Base-by-base conservation (phyloP, 2,888 invertebrate genomes). In the Melieria picta region DNA sequence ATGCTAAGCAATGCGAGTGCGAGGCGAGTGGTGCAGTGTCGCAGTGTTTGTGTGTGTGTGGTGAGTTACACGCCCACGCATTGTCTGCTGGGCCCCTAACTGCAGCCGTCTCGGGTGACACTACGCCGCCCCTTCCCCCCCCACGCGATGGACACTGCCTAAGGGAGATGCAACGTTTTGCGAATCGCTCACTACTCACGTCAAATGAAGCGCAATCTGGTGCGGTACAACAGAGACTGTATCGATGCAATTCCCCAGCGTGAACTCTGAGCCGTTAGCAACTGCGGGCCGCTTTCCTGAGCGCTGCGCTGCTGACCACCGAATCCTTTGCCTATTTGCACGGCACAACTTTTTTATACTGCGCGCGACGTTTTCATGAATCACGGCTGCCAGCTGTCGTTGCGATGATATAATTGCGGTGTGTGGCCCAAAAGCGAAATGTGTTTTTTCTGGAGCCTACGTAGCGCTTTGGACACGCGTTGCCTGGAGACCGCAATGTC, bases 221-320 rank as follows among this genome's bases (percentile, higher is more conserved):
- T 87, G 87, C 81, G 87, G 87, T 82, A 86, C 88, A 78, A 86
- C 86, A 80, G 89, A 87, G 76, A 88, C 85, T 85, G 90, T 89
- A 87, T 90, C 89, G 87, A 90, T 89, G 85, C 90, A 90, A 88
- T 90, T 90, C 85, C 91, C 90, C 91, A 90, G 90, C 85, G 89
- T 89, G 86, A 81, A 13, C 42, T 7, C 60, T n/a, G 13, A 60
- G 16, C 5, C 42, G 13, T 16, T 72, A n/a, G 48, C 16, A 9
- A 66, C 48, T 30, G 30, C 30, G 30, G 16, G 2, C 30, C 30
- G 30, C 30, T 30, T 30, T 30, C 30, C 30, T 30, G 30, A 30
- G 30, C 30, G 30, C 30, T 30, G 30, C 30, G 30, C 30, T 30
- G 30, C 30, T 30, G 30, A 30, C 30, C 30, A 30, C 30, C 30